phyloP scores from a whole-genome alignment of 2,888 invertebrate species.

The Carabus problematicus region DNA sequence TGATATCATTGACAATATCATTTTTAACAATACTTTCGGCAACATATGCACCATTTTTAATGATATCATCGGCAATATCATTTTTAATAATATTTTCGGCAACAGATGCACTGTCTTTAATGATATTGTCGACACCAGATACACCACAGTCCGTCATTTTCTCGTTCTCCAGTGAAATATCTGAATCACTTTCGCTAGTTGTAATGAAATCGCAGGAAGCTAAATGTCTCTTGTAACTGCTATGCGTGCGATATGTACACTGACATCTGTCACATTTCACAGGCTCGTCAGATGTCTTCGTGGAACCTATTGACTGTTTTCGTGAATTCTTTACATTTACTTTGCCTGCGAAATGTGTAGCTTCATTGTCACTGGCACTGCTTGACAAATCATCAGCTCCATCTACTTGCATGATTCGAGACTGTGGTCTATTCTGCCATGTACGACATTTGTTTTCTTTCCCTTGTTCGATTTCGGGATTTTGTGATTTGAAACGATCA shows the following conservation, averaged over 20 bases:
- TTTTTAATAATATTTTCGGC: background rate
- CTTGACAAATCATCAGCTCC: conserved; percentile 62
- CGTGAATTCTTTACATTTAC: background rate
- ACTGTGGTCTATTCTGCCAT: conserved; percentile 57
- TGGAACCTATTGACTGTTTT: conserved; percentile 43
- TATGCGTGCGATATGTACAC: conserved; percentile 83
- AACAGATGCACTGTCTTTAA: background rate
- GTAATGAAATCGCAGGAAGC: conserved; percentile 79
- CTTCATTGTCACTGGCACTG: conserved; percentile 61
- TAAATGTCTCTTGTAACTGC: conserved; percentile 81
- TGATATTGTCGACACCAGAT: background rate
- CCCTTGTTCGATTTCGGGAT: conserved; percentile 53
- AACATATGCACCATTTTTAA: conserved; percentile 1
- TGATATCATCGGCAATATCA: background rate
- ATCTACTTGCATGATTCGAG: conserved; percentile 65
- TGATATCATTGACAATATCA: background rate
- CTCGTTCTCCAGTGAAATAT: conserved; percentile 60
- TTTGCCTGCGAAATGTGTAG: background rate
- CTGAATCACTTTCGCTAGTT: conserved; percentile 84
- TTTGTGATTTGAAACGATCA: conserved; percentile 56
- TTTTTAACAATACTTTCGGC: conserved; percentile 17
- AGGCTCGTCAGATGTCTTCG: conserved; percentile 70
- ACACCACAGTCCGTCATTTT: background rate
- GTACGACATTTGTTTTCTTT: conserved; percentile 56
- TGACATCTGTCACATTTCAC: conserved; percentile 89